A percentile compares a stretch with the other conserved stretches of the same genome.
Conservation (phyloP, 37 sponge, comb jelly and placozoan species). For the Crambe crambe region DNA sequence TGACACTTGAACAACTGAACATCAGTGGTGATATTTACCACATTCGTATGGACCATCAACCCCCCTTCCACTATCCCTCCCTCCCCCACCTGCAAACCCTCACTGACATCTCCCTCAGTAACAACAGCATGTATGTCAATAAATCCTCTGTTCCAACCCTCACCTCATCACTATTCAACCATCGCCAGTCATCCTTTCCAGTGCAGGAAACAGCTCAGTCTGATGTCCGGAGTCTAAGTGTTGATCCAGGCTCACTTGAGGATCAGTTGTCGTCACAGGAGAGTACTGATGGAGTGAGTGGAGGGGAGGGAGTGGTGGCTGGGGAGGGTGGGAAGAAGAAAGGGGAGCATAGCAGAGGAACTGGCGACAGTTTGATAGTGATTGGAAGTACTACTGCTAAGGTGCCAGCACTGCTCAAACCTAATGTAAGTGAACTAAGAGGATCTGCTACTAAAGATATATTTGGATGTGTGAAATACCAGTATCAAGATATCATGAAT, state of each 20-base stretch:
- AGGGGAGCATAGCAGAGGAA: not conserved
- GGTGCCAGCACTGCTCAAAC: not conserved
- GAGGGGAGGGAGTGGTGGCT: not conserved
- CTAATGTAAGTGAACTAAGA: no score
- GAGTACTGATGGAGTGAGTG: not conserved
- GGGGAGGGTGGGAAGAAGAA: not conserved
- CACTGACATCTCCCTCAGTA: not conserved
- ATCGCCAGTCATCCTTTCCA: not conserved
- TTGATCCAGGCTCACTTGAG: slow-evolving; percentile 2
- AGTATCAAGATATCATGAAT: no score
- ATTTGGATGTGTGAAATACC: not conserved
- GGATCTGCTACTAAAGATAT: not conserved
- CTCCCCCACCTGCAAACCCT: slow-evolving; percentile 3
- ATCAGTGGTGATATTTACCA: slow-evolving; percentile 2
- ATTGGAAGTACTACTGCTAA: not conserved
- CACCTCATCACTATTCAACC: not conserved
- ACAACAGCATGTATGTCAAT: not conserved
- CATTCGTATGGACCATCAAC: not conserved
- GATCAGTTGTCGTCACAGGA: slow-evolving; percentile 7
- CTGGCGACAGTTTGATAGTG: not conserved
- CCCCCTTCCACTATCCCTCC: slow-evolving; percentile 3
- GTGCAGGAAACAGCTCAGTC: not conserved
- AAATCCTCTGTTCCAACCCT: not conserved
- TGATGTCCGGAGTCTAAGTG: slow-evolving; percentile 6
- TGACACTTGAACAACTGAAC: not conserved